A percentile compares a stretch with the other conserved stretches of the same genome.
Evolutionary conservation across 2,888 invertebrate genomes (phyloP).

Genomic region (Parthenolecanium corni): DNA sequence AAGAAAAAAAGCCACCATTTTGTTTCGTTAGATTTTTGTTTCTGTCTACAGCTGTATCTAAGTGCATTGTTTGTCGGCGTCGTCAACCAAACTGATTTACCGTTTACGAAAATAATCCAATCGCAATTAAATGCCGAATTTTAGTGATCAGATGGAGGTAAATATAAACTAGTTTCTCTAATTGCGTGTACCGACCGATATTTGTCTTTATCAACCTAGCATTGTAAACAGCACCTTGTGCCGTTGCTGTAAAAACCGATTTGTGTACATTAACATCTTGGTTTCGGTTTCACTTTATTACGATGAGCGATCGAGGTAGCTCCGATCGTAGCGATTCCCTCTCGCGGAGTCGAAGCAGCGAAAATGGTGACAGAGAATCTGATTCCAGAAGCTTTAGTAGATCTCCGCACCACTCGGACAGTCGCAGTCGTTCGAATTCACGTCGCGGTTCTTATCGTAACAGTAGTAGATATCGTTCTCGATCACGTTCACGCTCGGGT

Average conservation of each 20-base stretch:
- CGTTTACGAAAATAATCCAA: neutral
- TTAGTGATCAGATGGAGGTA: slow-evolving; percentile 22
- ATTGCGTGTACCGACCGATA: neutral
- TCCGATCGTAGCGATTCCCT: slow-evolving; percentile 20
- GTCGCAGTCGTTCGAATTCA: slow-evolving; percentile 17
- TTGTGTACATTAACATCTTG: neutral
- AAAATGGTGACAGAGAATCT: slow-evolving; percentile 12
- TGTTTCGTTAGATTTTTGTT: too few species aligned
- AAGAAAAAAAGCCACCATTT: too few species aligned
- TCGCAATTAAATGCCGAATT: slow-evolving; percentile 8
- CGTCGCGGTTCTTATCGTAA: slow-evolving; percentile 4
- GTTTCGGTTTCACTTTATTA: neutral
- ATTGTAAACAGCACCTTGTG: slow-evolving; percentile 7
- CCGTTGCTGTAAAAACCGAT: neutral
- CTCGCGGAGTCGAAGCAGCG: slow-evolving; percentile 7
- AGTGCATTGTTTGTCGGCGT: slow-evolving; percentile 24
- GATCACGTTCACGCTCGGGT: slow-evolving; percentile 5
- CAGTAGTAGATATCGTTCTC: slow-evolving; percentile 9
- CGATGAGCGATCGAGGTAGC: slow-evolving; percentile 24
- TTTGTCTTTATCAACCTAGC: slow-evolving; percentile 2
- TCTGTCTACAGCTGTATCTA: slow-evolving; percentile 11
- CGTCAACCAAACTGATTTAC: slow-evolving; percentile 11
- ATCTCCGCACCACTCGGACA: slow-evolving; percentile 10
- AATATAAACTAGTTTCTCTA: slow-evolving; percentile 18
- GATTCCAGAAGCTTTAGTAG: slow-evolving; percentile 14